Base-by-base conservation (phyloP, 2,797 vertebrate genomes). In the Bryconaethiops microstoma region DNA sequence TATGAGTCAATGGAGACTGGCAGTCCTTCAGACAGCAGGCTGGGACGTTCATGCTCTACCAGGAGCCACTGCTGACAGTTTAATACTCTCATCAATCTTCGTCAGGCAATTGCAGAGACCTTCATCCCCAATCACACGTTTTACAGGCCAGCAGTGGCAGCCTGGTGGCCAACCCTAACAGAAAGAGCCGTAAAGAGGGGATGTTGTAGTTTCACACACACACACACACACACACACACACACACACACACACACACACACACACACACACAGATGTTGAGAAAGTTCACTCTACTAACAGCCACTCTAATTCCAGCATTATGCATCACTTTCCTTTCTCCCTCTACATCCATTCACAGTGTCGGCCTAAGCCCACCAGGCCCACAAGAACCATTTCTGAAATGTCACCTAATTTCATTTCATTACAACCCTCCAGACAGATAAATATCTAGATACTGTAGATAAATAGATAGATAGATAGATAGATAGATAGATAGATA, bases 51-150 rank as follows among this genome's bases (percentile, higher is more conserved):
- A 78, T 64, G 62, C 78, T 71, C 55, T 39, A 70, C 50, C 79
- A 80, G 70, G 77, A 85, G 79, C 65, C 81, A 79, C 65, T 76
- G 64, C 13, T 90, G 89, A 90, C 91, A 87, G 85, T 85, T 94
- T 93, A 92, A 89, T 91, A 91, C 88, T 84, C 39, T n/a, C 83
- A 92, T 93, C 84, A 92, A 92, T 94, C 90, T 92, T 77, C 77
- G 74, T 81, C 77, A 69, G 83, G 70, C 83, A 77, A 81, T 81
- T 64, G 50, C 70, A 85, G 76, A 82, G 83, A 86, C 86, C 85
- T 86, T 86, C 83, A 78, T 77, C 78, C 78, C 57, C 29, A 63
- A 75, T 78, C 63, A 23, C 50, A 77, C 39, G 25, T 72, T 79
- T 83, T 82, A 73, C 63, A 74, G 62, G 68, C 59, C 65, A 67